Conservation (phyloP, 2,888 invertebrate genomes). For the Sympetrum striolatum region DNA sequence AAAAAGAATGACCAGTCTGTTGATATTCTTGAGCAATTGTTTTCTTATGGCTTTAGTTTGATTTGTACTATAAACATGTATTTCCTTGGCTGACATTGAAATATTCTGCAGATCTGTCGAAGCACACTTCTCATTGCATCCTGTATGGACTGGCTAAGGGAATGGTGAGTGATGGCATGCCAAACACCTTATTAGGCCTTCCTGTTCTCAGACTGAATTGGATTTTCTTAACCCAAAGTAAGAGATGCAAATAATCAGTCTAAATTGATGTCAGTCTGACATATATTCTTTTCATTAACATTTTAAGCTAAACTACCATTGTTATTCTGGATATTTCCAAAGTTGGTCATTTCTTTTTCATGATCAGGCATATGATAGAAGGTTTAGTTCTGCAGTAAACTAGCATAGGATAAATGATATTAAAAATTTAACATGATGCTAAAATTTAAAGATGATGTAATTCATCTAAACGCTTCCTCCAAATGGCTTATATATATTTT, state of each 20-base stretch:
- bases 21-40: background rate
- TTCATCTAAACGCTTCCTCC: no score
- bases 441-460: no score
- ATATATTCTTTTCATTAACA: background rate
- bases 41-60: slow-evolving; percentile 21
- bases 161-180: slow-evolving; percentile 44
- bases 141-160: slow-evolving; percentile 40
- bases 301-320: background rate
- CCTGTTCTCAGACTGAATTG: slow-evolving; percentile 33
- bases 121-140: slow-evolving; percentile 40
- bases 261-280: background rate
- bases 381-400: no score
- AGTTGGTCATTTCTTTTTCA: background rate
- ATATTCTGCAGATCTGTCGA: slow-evolving; percentile 41
- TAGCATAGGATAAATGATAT: no score
- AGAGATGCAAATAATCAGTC: background rate
- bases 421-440: no score
- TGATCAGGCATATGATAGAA: no score
- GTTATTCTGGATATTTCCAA: background rate
- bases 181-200: slow-evolving; percentile 34
- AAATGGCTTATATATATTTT: no score
- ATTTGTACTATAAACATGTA: slow-evolving; percentile 24
- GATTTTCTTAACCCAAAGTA: slow-evolving; percentile 15
- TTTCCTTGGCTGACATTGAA: slow-evolving; percentile 40
- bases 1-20: background rate